Evolutionary conservation across 2,113 vertebrate genomes (phyloP).

Genomic region (Panthera leo): DNA sequence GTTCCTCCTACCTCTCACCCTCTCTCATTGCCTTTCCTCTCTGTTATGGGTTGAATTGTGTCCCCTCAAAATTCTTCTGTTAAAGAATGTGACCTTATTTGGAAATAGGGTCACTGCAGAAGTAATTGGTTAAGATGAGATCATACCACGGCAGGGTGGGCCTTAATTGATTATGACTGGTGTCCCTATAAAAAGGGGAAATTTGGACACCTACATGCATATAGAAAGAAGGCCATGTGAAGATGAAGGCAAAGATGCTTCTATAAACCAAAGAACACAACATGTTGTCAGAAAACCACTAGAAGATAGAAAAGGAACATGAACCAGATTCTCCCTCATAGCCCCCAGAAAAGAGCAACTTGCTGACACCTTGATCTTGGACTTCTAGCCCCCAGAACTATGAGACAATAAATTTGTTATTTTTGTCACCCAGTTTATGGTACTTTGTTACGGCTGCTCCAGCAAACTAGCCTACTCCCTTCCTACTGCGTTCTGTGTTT

Average conservation of each 20-base stretch:
- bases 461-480: neutral
- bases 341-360: neutral
- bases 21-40: neutral
- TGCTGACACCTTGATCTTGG: neutral
- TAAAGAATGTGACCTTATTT: conserved; percentile 13
- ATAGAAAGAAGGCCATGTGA: neutral
- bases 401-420: neutral
- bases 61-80: neutral
- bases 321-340: neutral
- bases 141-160: neutral
- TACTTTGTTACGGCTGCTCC: neutral
- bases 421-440: neutral
- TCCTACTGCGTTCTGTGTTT: neutral
- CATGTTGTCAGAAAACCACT: neutral
- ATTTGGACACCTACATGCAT: neutral
- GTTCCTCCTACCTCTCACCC: neutral
- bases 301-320: neutral
- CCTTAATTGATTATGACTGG: neutral
- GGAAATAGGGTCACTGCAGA: neutral
- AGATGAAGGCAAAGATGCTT: neutral
- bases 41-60: neutral
- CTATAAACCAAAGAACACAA: neutral
- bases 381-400: neutral
- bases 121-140: neutral
- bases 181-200: neutral